phyloP scores from a whole-genome alignment of 2,888 invertebrate species.

The Leptarthrus brevirostris region DNA sequence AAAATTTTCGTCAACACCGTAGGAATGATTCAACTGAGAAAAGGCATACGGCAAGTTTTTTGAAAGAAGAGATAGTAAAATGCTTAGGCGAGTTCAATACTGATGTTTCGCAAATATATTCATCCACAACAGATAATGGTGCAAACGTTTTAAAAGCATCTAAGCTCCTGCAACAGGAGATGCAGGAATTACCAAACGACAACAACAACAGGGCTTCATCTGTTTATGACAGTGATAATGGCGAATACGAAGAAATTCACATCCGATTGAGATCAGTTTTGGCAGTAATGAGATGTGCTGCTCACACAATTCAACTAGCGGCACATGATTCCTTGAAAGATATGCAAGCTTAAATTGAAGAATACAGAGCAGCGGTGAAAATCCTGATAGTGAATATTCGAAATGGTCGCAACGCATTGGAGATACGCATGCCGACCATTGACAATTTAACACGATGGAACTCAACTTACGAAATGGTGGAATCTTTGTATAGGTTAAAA shows the following conservation, averaged over 20 bases:
- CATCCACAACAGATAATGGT: conserved; percentile 53
- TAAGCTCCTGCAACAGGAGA: conserved; percentile 47
- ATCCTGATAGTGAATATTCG: too few species aligned
- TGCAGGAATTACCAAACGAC: too few species aligned
- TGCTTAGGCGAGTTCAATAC: conserved; percentile 50
- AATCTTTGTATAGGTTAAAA: conserved; percentile 2
- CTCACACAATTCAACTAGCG: conserved; percentile 37
- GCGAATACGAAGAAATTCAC: too few species aligned
- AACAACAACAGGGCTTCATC: too few species aligned
- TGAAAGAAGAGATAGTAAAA: conserved; percentile 51
- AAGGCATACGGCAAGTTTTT: conserved; percentile 48
- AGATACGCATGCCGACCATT: conserved; percentile 9
- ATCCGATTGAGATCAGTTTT: conserved; percentile 3
- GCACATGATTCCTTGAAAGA: conserved; percentile 32
- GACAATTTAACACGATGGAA: conserved; percentile 36
- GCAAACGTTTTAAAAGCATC: conserved; percentile 49
- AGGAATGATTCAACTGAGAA: conserved; percentile 49
- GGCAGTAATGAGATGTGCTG: conserved; percentile 29
- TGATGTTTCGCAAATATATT: conserved; percentile 51
- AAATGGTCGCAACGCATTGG: background rate
- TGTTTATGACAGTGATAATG: too few species aligned
- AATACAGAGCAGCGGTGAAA: conserved; percentile 24
- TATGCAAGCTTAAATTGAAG: conserved; percentile 4
- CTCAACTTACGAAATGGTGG: conserved; percentile 19
- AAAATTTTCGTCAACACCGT: conserved; percentile 38